Conservation (phyloP, 2,797 vertebrate species). For the Pseudochaenichthys georgianus region DNA sequence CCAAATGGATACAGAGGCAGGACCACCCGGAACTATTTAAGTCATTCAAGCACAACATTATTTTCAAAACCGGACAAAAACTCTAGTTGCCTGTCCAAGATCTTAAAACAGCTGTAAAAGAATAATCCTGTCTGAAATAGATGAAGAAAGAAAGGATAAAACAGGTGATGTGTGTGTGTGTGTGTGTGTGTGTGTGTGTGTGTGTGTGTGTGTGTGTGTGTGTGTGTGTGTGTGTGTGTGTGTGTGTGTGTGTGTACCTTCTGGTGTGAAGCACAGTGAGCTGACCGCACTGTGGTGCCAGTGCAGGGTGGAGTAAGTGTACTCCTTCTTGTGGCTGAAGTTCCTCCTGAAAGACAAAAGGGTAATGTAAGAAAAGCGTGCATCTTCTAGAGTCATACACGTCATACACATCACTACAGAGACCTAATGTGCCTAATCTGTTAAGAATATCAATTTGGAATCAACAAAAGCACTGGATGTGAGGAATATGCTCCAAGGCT, state of each 20-base stretch:
- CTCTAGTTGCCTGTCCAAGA: background rate
- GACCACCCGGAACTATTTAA: background rate
- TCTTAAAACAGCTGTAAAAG: background rate
- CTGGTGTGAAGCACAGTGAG: constrained; percentile 92
- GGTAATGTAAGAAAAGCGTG: background rate
- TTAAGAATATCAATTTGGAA: too few relatives aligned
- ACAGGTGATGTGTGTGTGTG: background rate
- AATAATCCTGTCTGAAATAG: background rate
- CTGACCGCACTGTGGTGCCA: constrained; percentile 93
- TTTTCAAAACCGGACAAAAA: background rate
- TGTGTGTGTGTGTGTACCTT: constrained; percentile 83
- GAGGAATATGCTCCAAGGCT: background rate
- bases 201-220: too few relatives aligned
- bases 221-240: too few relatives aligned
- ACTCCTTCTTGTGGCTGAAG: constrained; percentile 89
- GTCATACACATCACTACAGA: background rate
- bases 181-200: too few relatives aligned
- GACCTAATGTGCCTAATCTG: too few relatives aligned
- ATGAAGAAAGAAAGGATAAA: background rate
- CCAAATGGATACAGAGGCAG: background rate
- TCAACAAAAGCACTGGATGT: background rate
- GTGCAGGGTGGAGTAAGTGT: constrained; percentile 90
- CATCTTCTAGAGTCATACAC: too few relatives aligned
- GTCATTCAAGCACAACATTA: background rate
- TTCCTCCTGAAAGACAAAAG: constrained; percentile 88